Evolutionary conservation across 2,888 invertebrate species (phyloP).

Genomic region (Ptilodon capucinus): DNA sequence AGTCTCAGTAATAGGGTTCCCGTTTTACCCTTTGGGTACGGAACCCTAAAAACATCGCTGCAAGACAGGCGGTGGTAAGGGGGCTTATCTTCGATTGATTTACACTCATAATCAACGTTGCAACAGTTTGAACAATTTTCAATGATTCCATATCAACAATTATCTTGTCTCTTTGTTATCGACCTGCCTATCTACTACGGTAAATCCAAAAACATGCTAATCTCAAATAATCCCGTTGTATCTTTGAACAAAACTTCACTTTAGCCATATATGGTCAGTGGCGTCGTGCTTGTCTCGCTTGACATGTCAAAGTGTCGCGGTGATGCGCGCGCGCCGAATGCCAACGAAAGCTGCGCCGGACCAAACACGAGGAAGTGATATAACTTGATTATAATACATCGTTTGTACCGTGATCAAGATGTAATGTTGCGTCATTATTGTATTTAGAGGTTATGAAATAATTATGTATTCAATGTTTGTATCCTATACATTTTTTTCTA

Average conservation of each 20-base stretch:
- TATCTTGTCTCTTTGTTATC: too few species aligned
- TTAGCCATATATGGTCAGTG: conserved; percentile 4
- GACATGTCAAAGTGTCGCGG: conserved; percentile 25
- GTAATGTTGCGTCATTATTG: neutral
- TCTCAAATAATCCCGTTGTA: neutral
- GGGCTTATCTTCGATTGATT: too few species aligned
- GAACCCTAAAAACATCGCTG: too few species aligned
- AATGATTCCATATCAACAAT: too few species aligned
- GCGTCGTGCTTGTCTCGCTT: conserved; percentile 19
- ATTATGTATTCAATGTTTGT: neutral
- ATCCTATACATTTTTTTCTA: neutral
- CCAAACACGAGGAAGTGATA: conserved; percentile 22
- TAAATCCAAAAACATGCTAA: neutral
- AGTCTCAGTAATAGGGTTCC: too few species aligned
- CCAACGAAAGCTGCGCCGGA: conserved; percentile 10
- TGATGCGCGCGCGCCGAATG: conserved; percentile 17
- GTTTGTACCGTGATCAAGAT: conserved; percentile 9
- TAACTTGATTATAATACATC: conserved; percentile 6
- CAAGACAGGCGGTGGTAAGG: too few species aligned
- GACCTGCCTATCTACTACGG: too few species aligned
- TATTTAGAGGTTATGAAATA: neutral
- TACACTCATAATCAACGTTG: too few species aligned
- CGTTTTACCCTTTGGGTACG: too few species aligned
- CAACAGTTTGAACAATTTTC: too few species aligned
- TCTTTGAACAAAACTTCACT: neutral